Evolutionary conservation across 2,113 vertebrate species (phyloP).

Genomic region (Lathamus discolor): DNA sequence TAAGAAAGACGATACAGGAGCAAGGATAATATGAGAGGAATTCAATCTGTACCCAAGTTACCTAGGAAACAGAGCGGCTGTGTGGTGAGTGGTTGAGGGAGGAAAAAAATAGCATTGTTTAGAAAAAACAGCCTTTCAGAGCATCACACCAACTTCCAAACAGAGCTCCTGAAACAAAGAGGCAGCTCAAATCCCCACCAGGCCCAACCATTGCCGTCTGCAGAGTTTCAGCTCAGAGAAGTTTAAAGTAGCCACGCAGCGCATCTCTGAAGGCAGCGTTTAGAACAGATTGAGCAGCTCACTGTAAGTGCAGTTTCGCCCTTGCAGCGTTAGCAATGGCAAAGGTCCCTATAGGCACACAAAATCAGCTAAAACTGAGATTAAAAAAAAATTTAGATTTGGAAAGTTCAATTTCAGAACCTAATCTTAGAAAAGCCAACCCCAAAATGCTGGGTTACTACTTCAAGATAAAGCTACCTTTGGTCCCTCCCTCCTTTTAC

Average conservation of each 20-base stretch:
- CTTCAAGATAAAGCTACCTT: background rate
- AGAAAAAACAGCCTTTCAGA: constrained; percentile 37
- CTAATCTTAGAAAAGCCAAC: background rate
- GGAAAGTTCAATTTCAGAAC: background rate
- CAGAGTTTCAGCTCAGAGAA: constrained; percentile 14
- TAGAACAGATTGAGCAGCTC: background rate
- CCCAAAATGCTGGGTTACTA: background rate
- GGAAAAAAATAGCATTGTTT: constrained; percentile 44
- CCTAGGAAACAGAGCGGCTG: constrained; percentile 61
- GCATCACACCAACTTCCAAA: constrained; percentile 44
- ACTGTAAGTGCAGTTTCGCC: background rate
- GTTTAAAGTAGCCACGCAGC: constrained; percentile 9
- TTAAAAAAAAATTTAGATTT: background rate
- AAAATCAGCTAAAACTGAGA: background rate
- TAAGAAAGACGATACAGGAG: constrained; percentile 44
- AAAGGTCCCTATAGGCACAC: background rate
- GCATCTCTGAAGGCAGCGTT: background rate
- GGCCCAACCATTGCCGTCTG: background rate
- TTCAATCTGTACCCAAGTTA: constrained; percentile 57
- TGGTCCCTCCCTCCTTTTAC: background rate
- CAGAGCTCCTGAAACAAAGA: background rate
- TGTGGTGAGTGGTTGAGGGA: constrained; percentile 6
- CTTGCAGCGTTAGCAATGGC: background rate
- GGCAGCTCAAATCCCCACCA: constrained; percentile 22
- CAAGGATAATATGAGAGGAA: constrained; percentile 54